Base-by-base conservation (phyloP, 1,140 invertebrate species). In the Oppia nitens region DNA sequence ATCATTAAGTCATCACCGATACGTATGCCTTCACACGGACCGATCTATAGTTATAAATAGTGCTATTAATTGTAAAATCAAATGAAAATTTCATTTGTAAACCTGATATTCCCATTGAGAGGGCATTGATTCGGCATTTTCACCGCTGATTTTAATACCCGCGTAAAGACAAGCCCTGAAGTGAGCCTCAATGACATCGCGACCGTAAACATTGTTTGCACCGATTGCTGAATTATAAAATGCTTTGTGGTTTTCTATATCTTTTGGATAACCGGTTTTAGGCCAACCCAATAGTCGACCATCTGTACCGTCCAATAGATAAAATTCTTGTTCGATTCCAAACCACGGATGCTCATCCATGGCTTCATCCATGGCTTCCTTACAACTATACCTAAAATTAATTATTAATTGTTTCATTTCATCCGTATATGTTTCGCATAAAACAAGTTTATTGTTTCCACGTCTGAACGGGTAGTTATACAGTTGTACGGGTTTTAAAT, bases 181-280 rank as follows among this genome's bases (percentile, higher is more conserved):
- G 67, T 94, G 90, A 21, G 87, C 83, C 69, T 94, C 90, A 29
- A 93, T 86, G 55, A 98, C 83, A 72, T 97, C 91, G 23, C 93
- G 78, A 0, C 87, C 94, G 62, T 87, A 88, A 0, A 93, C 89
- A 68, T 87, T 90, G 68, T 94, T 82, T 9, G 92, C 87, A 3
- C 94, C 93, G 9, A 94, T 91, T 29, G 88, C 93, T 66, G 93
- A 98, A 69, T 94, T 95, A 72, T 94, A 94, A 0, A 90, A 90
- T 2, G 89, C 90, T 74, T 81, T 79, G n/a, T 89, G 88, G 52
- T 85, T 85, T n/a, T n/a, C n/a, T n/a, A n/a, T n/a, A n/a, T n/a
- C n/a, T n/a, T n/a, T n/a, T 0, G 90, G 90, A 71, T 84, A 94
- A 40, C 45, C 45, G 14, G 45, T 47, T 21, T 52, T 90, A 1